Conservation (phyloP, 2,888 invertebrate genomes). For the Cacoxenus indagator region DNA sequence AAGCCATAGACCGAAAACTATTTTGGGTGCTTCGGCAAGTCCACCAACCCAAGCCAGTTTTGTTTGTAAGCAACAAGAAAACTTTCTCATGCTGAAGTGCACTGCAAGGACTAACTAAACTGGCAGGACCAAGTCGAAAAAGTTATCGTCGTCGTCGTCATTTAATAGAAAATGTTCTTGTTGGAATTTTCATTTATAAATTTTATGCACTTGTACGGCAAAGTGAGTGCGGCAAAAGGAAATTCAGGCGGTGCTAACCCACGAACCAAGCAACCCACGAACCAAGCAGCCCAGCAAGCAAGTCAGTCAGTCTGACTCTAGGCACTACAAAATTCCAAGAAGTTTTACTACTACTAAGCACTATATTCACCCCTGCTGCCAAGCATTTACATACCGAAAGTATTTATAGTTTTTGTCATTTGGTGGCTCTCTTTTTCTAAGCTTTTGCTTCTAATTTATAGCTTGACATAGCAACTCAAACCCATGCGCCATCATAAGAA, state of each 20-base stretch:
- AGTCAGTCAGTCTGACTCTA: background rate
- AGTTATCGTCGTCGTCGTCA: too few relatives aligned
- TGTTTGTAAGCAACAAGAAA: constrained; percentile 45
- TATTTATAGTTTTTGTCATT: constrained; percentile 49
- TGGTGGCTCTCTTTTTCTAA: constrained; percentile 48
- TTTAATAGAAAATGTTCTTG: constrained; percentile 65
- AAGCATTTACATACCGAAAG: constrained; percentile 29
- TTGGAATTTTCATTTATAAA: constrained; percentile 65
- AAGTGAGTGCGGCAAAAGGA: background rate
- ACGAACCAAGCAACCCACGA: too few relatives aligned
- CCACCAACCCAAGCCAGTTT: background rate
- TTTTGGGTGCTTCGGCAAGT: background rate
- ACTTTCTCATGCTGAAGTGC: constrained; percentile 50
- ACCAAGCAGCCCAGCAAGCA: constrained; percentile 19
- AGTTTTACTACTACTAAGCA: constrained; percentile 40
- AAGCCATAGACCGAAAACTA: background rate
- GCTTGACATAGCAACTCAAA: background rate
- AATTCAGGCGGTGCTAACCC: background rate
- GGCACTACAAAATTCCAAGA: constrained; percentile 49
- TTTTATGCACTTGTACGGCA: constrained; percentile 37
- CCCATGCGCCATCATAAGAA: background rate
- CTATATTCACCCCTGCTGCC: background rate
- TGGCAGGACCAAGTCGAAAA: constrained; percentile 13
- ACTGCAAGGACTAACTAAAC: constrained; percentile 3
- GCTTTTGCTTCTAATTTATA: constrained; percentile 58